phyloP scores from a whole-genome alignment of 2,888 invertebrate genomes.

The Heliconius cydno region DNA sequence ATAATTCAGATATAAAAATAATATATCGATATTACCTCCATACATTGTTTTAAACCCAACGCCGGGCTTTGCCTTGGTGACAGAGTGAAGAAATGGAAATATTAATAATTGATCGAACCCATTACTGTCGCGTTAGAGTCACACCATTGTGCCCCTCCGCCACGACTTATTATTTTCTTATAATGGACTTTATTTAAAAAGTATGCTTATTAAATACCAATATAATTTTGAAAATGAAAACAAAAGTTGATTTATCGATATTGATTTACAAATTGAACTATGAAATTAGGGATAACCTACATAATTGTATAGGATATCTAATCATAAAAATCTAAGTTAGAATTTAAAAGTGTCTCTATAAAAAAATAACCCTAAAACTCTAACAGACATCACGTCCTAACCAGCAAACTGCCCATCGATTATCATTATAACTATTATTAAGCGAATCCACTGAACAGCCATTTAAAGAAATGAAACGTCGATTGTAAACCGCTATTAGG shows the following conservation, averaged over 20 bases:
- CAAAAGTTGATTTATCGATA: background rate
- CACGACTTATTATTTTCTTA: too few species aligned
- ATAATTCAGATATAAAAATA: too few species aligned
- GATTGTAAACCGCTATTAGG: conserved; percentile 75
- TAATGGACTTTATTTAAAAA: too few species aligned
- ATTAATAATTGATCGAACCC: too few species aligned
- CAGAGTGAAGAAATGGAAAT: too few species aligned
- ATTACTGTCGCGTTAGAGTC: too few species aligned
- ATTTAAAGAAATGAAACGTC: conserved; percentile 83
- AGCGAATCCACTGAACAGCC: conserved; percentile 78
- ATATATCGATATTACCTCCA: too few species aligned
- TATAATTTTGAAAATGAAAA: background rate
- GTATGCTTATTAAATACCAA: too few species aligned
- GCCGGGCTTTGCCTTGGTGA: too few species aligned
- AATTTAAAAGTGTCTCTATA: conserved; percentile 19
- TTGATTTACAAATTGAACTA: background rate
- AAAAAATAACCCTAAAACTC: conserved; percentile 45
- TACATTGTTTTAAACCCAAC: too few species aligned
- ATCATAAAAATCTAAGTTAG: conserved; percentile 20
- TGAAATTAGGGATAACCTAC: conserved; percentile 9
- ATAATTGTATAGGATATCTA: conserved; percentile 1
- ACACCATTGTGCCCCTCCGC: too few species aligned
- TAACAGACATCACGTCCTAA: conserved; percentile 50
- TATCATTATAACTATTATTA: conserved; percentile 81
- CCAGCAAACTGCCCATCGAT: conserved; percentile 70